Evolutionary conservation across 2,888 invertebrate genomes (phyloP).

Genomic region (Hartigia nigra): DNA sequence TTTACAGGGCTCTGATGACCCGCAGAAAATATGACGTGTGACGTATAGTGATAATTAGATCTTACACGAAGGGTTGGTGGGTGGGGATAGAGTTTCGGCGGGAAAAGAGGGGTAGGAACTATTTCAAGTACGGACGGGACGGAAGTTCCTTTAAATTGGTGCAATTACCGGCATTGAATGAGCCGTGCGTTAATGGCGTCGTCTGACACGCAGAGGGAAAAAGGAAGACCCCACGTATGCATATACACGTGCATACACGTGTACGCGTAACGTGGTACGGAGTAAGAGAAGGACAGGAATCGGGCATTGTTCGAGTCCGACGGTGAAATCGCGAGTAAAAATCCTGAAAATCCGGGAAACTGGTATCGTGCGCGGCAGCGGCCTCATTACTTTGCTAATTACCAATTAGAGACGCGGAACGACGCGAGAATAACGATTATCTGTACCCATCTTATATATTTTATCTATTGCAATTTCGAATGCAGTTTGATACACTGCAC

Average conservation of each 20-base stretch:
- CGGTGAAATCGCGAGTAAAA: slow-evolving; percentile 4
- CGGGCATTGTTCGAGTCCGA: not conserved
- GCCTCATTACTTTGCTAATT: not conserved
- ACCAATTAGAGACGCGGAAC: not conserved
- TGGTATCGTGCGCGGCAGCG: not conserved
- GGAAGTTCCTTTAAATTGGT: not conserved
- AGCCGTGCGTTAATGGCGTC: not conserved
- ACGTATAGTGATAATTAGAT: not conserved
- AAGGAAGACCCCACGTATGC: not conserved
- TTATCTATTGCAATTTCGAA: not conserved
- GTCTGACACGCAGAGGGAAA: not conserved
- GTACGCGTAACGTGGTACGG: not conserved
- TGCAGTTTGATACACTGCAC: not conserved
- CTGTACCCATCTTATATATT: too few species aligned
- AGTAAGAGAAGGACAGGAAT: not conserved
- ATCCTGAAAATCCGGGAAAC: not conserved
- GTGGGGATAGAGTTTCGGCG: not conserved
- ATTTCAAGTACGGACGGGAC: not conserved
- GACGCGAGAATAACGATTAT: not conserved
- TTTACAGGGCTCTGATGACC: not conserved
- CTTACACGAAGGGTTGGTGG: not conserved
- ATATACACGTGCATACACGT: not conserved
- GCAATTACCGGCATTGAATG: not conserved
- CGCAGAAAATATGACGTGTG: not conserved
- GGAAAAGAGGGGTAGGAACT: not conserved